These are phyloP conservation scores for Aphis craccivora DNA, from an alignment of 1,140 invertebrate genomes.

Conservation along the genomic window DNA sequence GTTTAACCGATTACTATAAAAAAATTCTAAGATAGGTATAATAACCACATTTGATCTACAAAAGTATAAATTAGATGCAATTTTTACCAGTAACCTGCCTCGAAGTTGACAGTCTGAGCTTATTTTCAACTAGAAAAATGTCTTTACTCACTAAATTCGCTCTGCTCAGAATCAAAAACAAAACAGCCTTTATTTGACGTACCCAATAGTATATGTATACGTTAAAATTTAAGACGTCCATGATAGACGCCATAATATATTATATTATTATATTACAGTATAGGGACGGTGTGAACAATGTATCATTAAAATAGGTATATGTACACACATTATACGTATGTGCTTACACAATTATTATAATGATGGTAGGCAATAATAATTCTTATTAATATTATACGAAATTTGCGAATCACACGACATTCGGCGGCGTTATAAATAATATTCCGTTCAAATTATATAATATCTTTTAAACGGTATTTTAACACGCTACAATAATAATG, in stretches of 20 bases:
- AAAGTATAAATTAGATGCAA: neutral
- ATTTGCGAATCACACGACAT: neutral
- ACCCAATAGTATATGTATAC: neutral
- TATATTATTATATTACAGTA: too few species aligned
- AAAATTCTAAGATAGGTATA: neutral
- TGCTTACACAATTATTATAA: neutral
- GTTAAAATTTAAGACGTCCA: neutral
- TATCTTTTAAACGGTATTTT: constrained; percentile 7
- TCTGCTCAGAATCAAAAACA: neutral
- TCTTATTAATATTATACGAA: neutral
- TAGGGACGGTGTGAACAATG: neutral
- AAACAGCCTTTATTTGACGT: neutral
- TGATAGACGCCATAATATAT: too few species aligned
- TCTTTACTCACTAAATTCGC: neutral
- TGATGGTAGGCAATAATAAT: neutral
- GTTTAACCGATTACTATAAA: neutral
- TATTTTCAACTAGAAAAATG: neutral
- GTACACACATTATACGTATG: neutral
- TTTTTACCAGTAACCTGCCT: too few species aligned
- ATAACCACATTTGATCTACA: neutral
- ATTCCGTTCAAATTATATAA: neutral
- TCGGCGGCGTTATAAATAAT: neutral
- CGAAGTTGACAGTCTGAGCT: too few species aligned
- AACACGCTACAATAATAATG: constrained; percentile 8
- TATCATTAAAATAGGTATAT: neutral